Evolutionary conservation across 2,797 vertebrate species (phyloP).

Genomic region (Liasis olivaceus): DNA sequence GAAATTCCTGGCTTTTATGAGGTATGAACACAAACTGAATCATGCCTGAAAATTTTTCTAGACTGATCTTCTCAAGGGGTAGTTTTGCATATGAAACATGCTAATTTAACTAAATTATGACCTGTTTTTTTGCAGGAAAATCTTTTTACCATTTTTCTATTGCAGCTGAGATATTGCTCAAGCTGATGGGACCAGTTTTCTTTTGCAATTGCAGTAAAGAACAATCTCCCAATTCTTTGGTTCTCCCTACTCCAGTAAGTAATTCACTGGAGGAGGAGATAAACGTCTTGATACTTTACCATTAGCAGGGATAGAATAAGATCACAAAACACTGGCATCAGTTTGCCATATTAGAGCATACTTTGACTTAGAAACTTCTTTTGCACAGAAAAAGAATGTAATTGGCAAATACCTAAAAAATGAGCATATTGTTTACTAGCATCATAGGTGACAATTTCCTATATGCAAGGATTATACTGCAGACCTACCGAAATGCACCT

Average conservation of each 20-base stretch:
- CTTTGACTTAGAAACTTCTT: background rate
- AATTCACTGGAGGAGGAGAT: background rate
- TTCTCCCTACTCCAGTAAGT: background rate
- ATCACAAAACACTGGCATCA: background rate
- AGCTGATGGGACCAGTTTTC: background rate
- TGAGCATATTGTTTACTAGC: background rate
- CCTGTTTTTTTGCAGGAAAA: background rate
- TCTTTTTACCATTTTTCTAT: background rate
- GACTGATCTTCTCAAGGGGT: background rate
- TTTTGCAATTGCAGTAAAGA: background rate
- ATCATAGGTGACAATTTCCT: background rate
- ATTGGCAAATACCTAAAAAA: background rate
- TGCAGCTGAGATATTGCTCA: background rate
- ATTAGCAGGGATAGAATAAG: background rate
- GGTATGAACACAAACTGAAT: background rate
- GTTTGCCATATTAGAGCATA: background rate
- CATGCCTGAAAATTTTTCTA: background rate
- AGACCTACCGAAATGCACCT: background rate
- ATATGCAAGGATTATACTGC: background rate
- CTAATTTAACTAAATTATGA: background rate
- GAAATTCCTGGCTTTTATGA: background rate
- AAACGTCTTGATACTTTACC: background rate
- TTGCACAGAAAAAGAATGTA: background rate
- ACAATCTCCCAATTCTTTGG: background rate
- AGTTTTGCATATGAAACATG: background rate